phyloP scores from a whole-genome alignment of 2,888 invertebrate genomes.

The Drosophila anomalata region DNA sequence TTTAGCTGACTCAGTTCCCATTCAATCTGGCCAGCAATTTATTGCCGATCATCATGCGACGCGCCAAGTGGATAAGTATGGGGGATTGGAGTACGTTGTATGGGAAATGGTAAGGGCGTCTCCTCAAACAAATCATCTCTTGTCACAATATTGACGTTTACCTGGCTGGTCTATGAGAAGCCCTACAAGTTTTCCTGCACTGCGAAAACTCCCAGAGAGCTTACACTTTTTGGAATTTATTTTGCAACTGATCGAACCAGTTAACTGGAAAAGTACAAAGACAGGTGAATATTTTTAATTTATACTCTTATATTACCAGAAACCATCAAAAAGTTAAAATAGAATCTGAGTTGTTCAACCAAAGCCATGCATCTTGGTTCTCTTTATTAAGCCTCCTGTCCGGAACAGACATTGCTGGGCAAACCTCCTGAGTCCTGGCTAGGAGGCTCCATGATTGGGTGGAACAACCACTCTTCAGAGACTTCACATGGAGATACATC shows the following conservation, averaged over 20 bases:
- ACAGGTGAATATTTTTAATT: slow-evolving; percentile 15
- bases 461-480: slow-evolving; percentile 15
- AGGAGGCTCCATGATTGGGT: slow-evolving; percentile 31
- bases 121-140: slow-evolving; percentile 67
- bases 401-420: slow-evolving; percentile 39
- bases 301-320: neutral
- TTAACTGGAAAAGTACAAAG: slow-evolving; percentile 5
- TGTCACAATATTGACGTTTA: slow-evolving; percentile 74
- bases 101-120: slow-evolving; percentile 7
- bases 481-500: slow-evolving; percentile 22
- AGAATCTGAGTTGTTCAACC: slow-evolving; percentile 22
- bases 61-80: slow-evolving; percentile 36
- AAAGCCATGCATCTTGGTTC: slow-evolving; percentile 24
- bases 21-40: slow-evolving; percentile 57
- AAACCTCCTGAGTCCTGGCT: slow-evolving; percentile 9
- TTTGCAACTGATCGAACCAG: neutral
- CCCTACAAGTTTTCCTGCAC: neutral
- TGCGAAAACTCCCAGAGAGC: neutral
- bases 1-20: slow-evolving; percentile 72
- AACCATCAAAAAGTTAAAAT: slow-evolving; percentile 20
- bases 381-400: slow-evolving; percentile 46
- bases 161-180: slow-evolving; percentile 1
- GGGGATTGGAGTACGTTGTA: slow-evolving; percentile 11
- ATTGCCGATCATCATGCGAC: slow-evolving; percentile 78
- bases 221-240: neutral